Percentiles rank a stretch among this genome's conserved stretches.
These are phyloP conservation scores for Sparus aurata DNA, from an alignment of 2,797 vertebrate species.

Conservation along the genomic window DNA sequence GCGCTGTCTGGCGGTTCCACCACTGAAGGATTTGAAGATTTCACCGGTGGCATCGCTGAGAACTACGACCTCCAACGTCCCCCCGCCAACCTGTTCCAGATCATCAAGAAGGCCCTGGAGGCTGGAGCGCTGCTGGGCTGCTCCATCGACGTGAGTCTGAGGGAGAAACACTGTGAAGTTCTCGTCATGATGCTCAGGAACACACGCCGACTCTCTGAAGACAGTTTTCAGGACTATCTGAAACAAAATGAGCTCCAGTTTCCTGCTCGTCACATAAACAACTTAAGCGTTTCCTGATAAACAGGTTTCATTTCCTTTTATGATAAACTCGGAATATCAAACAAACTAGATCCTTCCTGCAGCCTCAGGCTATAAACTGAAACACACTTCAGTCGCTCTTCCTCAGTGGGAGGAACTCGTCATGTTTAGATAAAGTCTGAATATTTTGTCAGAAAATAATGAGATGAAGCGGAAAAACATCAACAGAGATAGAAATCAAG, in stretches of 20 bases:
- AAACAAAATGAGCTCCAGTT: not conserved
- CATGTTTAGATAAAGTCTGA: no score
- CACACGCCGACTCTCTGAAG: no score
- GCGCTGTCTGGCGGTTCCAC: slow-evolving; percentile 92
- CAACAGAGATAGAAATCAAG: not conserved
- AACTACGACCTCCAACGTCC: slow-evolving; percentile 88
- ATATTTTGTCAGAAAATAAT: not conserved
- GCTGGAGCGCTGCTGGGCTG: slow-evolving; percentile 93
- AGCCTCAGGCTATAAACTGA: not conserved
- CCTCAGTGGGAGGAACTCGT: not conserved
- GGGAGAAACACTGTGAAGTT: no score
- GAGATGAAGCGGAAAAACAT: not conserved
- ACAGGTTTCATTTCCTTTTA: not conserved
- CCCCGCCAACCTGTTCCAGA: slow-evolving; percentile 85
- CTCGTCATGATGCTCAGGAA: not conserved
- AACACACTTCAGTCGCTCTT: not conserved
- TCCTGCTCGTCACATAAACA: not conserved
- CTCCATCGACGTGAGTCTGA: slow-evolving; percentile 90
- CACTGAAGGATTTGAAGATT: slow-evolving; percentile 94
- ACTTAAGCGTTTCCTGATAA: not conserved
- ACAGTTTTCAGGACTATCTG: not conserved
- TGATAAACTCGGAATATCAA: not conserved
- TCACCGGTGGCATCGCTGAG: slow-evolving; percentile 92
- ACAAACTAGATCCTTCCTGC: not conserved
- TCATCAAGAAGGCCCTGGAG: slow-evolving; percentile 89